These are phyloP conservation scores for Volucella bombylans DNA, from an alignment of 2,888 invertebrate species.

Conservation along the genomic window DNA sequence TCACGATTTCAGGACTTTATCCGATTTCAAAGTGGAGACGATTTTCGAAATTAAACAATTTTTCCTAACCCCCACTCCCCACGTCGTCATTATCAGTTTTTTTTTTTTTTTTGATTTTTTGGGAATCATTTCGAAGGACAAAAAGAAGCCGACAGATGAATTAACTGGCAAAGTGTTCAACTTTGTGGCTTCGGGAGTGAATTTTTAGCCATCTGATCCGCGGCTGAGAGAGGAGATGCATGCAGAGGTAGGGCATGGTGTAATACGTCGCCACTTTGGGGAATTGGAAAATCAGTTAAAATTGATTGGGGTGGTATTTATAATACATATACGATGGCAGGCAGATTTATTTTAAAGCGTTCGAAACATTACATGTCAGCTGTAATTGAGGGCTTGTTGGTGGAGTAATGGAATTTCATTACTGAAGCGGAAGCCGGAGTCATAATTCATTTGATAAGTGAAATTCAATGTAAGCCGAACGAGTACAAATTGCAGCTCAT, in stretches of 20 bases:
- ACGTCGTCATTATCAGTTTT: no score
- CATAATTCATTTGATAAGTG: conserved; percentile 27
- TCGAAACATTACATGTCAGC: no score
- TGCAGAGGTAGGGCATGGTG: no score
- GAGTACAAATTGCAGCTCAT: not conserved
- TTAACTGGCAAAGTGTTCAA: no score
- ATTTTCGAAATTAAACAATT: conserved; percentile 54
- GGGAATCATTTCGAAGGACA: no score
- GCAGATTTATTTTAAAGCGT: no score
- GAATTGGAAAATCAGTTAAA: conserved; percentile 21
- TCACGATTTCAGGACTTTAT: no score
- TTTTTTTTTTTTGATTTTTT: no score
- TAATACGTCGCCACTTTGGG: not conserved
- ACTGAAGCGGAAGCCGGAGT: conserved; percentile 22
- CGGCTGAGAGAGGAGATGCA: no score
- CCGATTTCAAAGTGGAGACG: conserved; percentile 28
- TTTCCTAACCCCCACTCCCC: no score
- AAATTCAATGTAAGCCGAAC: conserved; percentile 6
- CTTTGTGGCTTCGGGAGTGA: not conserved
- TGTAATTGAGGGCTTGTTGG: not conserved
- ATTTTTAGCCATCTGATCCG: not conserved
- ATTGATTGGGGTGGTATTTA: conserved; percentile 45
- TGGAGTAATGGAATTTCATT: conserved; percentile 26
- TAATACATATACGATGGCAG: conserved; percentile 9
- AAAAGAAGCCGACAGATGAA: no score